phyloP scores from a whole-genome alignment of 1,140 invertebrate genomes.

The Drosophila arizonae region DNA sequence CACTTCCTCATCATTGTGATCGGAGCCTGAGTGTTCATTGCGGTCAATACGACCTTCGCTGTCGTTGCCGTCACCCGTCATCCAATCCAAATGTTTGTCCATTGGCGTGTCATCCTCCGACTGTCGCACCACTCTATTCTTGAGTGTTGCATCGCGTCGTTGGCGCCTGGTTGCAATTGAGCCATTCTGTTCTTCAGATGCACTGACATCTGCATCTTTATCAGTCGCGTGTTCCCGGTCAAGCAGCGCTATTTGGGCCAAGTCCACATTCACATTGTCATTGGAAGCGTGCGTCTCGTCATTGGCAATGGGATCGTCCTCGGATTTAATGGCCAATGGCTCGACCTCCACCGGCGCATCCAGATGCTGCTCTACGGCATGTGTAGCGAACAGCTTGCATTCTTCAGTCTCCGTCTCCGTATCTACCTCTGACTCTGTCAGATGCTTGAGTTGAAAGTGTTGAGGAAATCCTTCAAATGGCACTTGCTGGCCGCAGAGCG shows the following conservation, averaged over 20 bases:
- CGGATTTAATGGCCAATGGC: conserved; percentile 17
- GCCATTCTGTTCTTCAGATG: neutral
- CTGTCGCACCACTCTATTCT: conserved; percentile 16
- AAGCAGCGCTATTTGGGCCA: conserved; percentile 26
- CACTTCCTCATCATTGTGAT: conserved; percentile 21
- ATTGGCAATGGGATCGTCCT: conserved; percentile 62
- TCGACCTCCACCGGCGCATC: conserved; percentile 26
- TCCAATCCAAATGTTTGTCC: neutral
- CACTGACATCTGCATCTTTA: conserved; percentile 1
- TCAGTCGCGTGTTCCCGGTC: conserved; percentile 27
- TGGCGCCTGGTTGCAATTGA: conserved; percentile 13
- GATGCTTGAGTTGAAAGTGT: conserved; percentile 59
- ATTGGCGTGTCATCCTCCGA: neutral
- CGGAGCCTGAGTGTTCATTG: conserved; percentile 4
- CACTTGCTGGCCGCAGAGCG: conserved; percentile 57
- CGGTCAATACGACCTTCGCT: neutral
- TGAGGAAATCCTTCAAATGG: conserved; percentile 51
- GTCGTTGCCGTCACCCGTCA: neutral
- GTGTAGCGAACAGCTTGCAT: conserved; percentile 4
- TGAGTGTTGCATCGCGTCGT: conserved; percentile 9
- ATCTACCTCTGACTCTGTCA: conserved; percentile 11
- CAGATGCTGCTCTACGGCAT: conserved; percentile 20
- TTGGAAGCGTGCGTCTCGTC: conserved; percentile 28
- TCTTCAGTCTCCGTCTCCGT: conserved; percentile 1
- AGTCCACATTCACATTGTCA: conserved; percentile 17